Evolutionary conservation across 2,888 invertebrate species (phyloP).

Genomic region (Heteromyza rotundicornis): DNA sequence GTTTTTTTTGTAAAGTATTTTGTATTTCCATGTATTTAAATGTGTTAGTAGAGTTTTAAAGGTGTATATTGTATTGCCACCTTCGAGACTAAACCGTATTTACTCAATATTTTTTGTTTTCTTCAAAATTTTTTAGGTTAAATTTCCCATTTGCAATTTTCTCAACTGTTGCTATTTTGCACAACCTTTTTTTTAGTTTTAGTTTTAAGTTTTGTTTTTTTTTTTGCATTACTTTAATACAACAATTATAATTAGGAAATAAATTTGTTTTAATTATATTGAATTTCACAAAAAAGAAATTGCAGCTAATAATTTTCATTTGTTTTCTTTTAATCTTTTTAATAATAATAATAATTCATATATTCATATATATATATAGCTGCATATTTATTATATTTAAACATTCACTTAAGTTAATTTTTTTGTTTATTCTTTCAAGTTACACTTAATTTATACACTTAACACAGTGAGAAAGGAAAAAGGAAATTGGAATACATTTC

Average conservation of each 20-base stretch:
- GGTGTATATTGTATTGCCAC: slow-evolving; percentile 3
- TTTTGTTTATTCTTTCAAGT: background rate
- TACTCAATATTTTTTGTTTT: background rate
- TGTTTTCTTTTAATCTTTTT: slow-evolving; percentile 3
- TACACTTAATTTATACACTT: slow-evolving; percentile 7
- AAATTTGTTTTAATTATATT: slow-evolving; percentile 11
- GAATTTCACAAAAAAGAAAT: slow-evolving; percentile 10
- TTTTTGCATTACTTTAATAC: slow-evolving; percentile 14
- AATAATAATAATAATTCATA: background rate
- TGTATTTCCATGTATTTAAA: no score
- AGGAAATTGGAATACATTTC: no score
- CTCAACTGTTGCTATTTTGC: background rate
- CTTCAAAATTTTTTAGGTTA: background rate
- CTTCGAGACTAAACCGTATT: no score
- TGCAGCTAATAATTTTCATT: background rate
- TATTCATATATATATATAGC: slow-evolving; percentile 9
- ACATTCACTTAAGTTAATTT: slow-evolving; percentile 7
- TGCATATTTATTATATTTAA: slow-evolving; percentile 11
- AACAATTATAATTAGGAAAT: slow-evolving; percentile 1
- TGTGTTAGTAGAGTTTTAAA: background rate
- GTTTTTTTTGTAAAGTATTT: background rate
- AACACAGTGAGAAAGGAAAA: background rate
- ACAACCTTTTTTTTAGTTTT: slow-evolving; percentile 7
- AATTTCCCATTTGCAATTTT: no score
- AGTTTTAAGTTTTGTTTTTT: slow-evolving; percentile 3